Base-by-base conservation (phyloP, 2,888 invertebrate genomes). In the Mythimna ferrago region DNA sequence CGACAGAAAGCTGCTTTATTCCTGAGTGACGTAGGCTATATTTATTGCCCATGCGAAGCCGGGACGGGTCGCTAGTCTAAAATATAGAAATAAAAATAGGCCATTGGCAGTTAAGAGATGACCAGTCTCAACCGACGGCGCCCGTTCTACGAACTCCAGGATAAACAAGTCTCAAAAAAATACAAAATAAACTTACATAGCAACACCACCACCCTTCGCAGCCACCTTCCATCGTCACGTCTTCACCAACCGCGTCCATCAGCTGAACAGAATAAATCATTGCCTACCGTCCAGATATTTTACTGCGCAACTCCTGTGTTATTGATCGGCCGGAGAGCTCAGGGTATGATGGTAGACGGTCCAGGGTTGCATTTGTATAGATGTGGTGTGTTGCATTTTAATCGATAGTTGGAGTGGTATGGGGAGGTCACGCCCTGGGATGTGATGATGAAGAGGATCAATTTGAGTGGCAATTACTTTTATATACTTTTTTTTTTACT, bases 261-360 rank as follows among this genome's bases (percentile, higher is more conserved):
- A 1, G 10, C 14, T 2, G 2, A 26, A 69, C 11, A 58, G 19
- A 71, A 69, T 51, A 58, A 69, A 58, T 68, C 58, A 58, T 38
- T 10, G 10, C 1, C 2, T 26, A 6, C 7, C 5, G 0, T 0
- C 5, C n/a, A 7, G 16, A 5, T 2, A 0, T 16, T 32, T 16
- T 53, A 69, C 14, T 58, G 71, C 71, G 71, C 71, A 71, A 69
- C 69, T 58, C 70, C 2, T 0, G 10, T 14, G 0, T 69, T 48
- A 71, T 69, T n/a, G 71, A 71, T 58, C 57, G 14, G 6, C 6
- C 5, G 57, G 26, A 38, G 48, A 14, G 69, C 1, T 14, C 70
- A 26, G 14, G 26, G 5, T 51, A 69, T 2, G 16, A 4, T 71
- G 70, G 71, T 69, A 71, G 71, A 57, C 70, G 51, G 71, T 48